Evolutionary conservation across 2,113 vertebrate species (phyloP).

Genomic region (Macrotis lagotis): DNA sequence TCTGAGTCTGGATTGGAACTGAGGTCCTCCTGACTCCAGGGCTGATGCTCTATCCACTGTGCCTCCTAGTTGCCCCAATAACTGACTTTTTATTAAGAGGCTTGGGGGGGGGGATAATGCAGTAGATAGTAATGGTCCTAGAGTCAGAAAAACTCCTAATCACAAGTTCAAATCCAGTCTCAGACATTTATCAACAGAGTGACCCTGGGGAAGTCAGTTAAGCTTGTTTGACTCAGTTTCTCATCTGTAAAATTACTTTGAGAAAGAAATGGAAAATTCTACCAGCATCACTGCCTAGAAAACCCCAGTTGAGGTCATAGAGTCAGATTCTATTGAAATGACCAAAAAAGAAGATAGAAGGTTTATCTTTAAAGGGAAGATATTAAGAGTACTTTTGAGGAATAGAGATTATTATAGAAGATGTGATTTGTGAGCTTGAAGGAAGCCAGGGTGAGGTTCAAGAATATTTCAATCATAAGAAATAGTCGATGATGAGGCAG

Average conservation of each 20-base stretch:
- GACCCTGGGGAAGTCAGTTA: background rate
- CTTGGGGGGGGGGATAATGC: background rate
- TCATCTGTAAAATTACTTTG: background rate
- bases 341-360: background rate
- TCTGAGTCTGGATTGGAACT: no score
- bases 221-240: background rate
- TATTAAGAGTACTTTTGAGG: background rate
- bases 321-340: background rate
- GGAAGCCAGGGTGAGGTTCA: background rate
- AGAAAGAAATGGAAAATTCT: background rate
- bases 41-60: no score
- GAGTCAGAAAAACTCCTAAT: background rate
- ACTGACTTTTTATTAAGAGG: background rate
- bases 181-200: background rate
- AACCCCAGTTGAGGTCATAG: background rate
- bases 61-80: no score
- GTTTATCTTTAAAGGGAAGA: background rate
- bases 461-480: background rate
- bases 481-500: background rate
- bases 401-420: background rate
- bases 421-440: background rate
- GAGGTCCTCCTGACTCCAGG: no score
- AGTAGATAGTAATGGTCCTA: background rate
- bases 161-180: background rate
- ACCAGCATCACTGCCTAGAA: background rate